These are phyloP conservation scores for Uropetala carovei DNA, from an alignment of 2,888 invertebrate genomes.

Conservation along the genomic window DNA sequence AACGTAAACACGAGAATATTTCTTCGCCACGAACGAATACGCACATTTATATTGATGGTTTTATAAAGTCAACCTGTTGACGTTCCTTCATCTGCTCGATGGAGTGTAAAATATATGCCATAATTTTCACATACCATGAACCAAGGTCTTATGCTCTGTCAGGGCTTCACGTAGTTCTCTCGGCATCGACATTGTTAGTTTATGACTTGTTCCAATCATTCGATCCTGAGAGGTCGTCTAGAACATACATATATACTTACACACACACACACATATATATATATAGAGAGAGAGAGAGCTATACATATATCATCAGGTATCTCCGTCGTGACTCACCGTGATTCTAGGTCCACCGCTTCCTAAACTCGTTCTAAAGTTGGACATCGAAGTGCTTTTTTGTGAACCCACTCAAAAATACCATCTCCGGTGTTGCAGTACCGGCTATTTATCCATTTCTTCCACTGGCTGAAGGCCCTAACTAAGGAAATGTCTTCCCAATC, in stretches of 20 bases:
- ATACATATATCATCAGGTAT: neutral
- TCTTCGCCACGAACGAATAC: neutral
- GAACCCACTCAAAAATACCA: slow-evolving; percentile 47
- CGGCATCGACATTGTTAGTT: neutral
- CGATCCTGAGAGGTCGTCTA: neutral
- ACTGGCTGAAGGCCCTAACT: neutral
- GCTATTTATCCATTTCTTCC: neutral
- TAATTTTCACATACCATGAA: slow-evolving; percentile 16
- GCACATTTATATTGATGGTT: neutral
- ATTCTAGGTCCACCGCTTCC: slow-evolving; percentile 1
- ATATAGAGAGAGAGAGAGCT: too few relatives aligned
- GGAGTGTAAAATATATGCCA: neutral
- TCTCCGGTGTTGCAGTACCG: slow-evolving; percentile 51
- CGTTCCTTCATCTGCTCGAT: neutral
- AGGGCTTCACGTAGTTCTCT: neutral
- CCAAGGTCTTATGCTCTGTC: neutral
- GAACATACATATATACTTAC: neutral
- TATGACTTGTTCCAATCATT: neutral
- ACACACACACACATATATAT: too few relatives aligned
- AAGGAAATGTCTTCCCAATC: neutral
- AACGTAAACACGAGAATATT: neutral
- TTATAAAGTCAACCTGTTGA: neutral
- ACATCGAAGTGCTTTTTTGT: slow-evolving; percentile 44
- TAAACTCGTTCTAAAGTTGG: slow-evolving; percentile 53
- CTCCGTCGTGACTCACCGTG: neutral